phyloP scores from a whole-genome alignment of 2,888 invertebrate species.

The Leptinotarsa juncta region DNA sequence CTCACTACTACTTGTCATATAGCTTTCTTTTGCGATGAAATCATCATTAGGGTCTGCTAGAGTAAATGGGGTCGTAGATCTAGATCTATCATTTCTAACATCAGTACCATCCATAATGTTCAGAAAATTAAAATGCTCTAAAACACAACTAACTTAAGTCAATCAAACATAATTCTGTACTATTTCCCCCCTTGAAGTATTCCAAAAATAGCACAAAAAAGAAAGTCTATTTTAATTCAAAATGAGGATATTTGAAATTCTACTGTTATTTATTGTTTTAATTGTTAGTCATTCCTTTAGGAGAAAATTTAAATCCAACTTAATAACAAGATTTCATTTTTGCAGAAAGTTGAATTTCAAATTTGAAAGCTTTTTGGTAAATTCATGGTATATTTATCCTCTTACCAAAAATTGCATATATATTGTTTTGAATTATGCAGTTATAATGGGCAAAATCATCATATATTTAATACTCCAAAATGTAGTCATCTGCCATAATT shows the following conservation, averaged over 20 bases:
- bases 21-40: constrained; percentile 42
- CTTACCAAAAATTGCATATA: too few relatives aligned
- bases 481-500: too few relatives aligned
- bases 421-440: too few relatives aligned
- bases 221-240: neutral
- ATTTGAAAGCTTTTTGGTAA: too few relatives aligned
- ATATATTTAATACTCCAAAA: too few relatives aligned
- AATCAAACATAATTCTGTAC: neutral
- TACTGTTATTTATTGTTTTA: too few relatives aligned
- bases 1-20: constrained; percentile 52
- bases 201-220: neutral
- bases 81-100: constrained; percentile 66
- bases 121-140: neutral
- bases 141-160: neutral
- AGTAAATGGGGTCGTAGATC: constrained; percentile 77
- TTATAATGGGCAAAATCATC: too few relatives aligned
- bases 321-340: too few relatives aligned
- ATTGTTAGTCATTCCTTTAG: too few relatives aligned
- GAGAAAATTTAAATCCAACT: too few relatives aligned
- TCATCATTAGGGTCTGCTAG: constrained; percentile 66
- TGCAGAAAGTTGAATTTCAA: too few relatives aligned
- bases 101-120: constrained; percentile 1
- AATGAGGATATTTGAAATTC: neutral
- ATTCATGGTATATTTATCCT: too few relatives aligned
- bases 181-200: constrained; percentile 9